Evolutionary conservation across 2,113 vertebrate genomes (phyloP).

Genomic region (Oenanthe oenanthe): DNA sequence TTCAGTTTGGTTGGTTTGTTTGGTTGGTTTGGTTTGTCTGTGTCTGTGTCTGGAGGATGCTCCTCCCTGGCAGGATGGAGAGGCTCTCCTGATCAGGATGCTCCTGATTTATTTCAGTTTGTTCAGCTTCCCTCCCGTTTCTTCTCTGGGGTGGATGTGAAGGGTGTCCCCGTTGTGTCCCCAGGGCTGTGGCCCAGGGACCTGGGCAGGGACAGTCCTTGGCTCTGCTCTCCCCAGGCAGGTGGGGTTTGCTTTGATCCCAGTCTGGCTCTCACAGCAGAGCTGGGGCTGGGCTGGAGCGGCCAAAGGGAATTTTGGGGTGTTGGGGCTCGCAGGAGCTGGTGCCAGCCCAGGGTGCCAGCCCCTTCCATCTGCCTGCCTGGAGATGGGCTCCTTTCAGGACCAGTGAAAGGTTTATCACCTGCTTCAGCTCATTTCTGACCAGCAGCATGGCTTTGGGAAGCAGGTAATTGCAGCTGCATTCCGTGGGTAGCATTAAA

Average conservation of each 20-base stretch:
- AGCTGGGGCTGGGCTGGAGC: background rate
- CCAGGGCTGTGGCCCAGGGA: background rate
- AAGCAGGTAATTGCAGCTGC: slow-evolving; percentile 56
- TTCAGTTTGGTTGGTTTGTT: too few species aligned
- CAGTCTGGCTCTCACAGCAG: fast-evolving
- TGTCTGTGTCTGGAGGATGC: background rate
- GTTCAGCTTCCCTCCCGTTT: background rate
- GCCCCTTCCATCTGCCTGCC: background rate
- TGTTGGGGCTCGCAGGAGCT: background rate
- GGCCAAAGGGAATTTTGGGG: fast-evolving
- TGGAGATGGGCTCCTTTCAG: background rate
- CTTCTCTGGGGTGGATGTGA: fast-evolving
- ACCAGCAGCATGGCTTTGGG: slow-evolving; percentile 50
- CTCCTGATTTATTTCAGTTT: background rate
- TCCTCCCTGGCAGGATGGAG: background rate
- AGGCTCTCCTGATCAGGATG: background rate
- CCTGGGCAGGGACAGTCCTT: background rate
- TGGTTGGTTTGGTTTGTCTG: background rate
- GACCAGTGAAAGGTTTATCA: slow-evolving; percentile 22
- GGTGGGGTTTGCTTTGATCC: background rate
- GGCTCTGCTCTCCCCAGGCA: background rate
- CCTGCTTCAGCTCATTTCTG: slow-evolving; percentile 37
- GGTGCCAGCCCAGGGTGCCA: background rate
- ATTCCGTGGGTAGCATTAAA: slow-evolving; percentile 52
- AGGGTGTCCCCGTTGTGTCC: fast-evolving